phyloP scores from a whole-genome alignment of 35 echinoderm and acorn worm genomes.

The Apostichopus parvimensis region DNA sequence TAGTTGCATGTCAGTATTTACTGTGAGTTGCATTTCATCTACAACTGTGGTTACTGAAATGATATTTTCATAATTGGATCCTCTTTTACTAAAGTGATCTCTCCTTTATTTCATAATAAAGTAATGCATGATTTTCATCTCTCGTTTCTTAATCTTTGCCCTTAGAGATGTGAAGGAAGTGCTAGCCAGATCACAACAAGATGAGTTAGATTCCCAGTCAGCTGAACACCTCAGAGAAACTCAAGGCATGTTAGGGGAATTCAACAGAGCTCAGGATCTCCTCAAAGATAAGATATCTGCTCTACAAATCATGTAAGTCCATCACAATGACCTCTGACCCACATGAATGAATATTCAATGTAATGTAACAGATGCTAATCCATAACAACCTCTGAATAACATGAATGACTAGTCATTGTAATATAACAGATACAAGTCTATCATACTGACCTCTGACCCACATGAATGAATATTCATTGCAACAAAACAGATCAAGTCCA shows the following conservation, averaged over 20 bases:
- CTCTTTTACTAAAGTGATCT: no score
- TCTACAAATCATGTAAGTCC: constrained; percentile 94
- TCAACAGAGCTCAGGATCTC: constrained; percentile 91
- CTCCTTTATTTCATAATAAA: no score
- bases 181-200: constrained; percentile 55
- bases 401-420: no score
- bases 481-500: no score
- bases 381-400: no score
- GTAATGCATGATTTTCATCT: neutral
- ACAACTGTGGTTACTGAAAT: no score
- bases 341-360: neutral
- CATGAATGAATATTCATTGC: neutral
- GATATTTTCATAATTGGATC: no score
- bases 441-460: neutral
- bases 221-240: constrained; percentile 84
- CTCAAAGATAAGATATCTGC: constrained; percentile 98
- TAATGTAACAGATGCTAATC: no score
- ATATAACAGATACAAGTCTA: constrained; percentile 64
- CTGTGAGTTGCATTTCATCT: no score
- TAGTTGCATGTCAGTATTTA: no score
- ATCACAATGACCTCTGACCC: neutral
- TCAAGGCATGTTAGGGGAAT: constrained; percentile 83
- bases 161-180: constrained; percentile 72
- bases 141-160: neutral
- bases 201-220: constrained; percentile 65